These are phyloP conservation scores for Hylomyscus alleni DNA, from an alignment of 2,797 vertebrate species.

Conservation along the genomic window DNA sequence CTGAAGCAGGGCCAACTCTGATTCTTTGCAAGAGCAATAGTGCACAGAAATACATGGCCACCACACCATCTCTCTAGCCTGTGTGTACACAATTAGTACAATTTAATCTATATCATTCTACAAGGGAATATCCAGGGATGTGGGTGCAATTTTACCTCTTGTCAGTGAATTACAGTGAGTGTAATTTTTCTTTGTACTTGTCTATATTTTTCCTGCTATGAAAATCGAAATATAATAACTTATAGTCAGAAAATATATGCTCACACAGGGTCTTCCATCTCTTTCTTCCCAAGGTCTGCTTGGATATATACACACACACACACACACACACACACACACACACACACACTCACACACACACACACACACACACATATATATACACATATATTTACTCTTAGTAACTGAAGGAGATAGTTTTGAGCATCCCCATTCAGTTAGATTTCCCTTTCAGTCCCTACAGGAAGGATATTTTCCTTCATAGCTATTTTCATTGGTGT, in stretches of 20 bases:
- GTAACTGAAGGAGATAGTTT: background rate
- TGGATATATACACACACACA: too few species aligned
- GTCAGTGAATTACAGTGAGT: background rate
- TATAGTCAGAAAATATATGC: background rate
- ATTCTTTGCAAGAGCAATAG: background rate
- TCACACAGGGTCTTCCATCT: background rate
- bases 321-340: too few species aligned
- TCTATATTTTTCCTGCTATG: background rate
- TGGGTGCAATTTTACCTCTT: background rate
- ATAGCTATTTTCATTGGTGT: fast-evolving
- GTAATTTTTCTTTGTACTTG: background rate
- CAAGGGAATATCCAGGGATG: background rate
- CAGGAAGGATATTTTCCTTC: background rate
- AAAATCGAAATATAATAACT: background rate
- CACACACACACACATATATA: too few species aligned
- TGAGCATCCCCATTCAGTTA: fast-evolving
- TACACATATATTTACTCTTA: background rate
- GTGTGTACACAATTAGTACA: too few species aligned
- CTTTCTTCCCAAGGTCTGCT: background rate
- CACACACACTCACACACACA: too few species aligned
- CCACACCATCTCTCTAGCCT: background rate
- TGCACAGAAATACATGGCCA: background rate
- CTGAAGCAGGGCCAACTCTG: background rate
- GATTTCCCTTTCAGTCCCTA: too few species aligned
- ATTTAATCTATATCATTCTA: background rate